Base-by-base conservation (phyloP, 1,140 invertebrate species). In the Drosophila bocqueti region DNA sequence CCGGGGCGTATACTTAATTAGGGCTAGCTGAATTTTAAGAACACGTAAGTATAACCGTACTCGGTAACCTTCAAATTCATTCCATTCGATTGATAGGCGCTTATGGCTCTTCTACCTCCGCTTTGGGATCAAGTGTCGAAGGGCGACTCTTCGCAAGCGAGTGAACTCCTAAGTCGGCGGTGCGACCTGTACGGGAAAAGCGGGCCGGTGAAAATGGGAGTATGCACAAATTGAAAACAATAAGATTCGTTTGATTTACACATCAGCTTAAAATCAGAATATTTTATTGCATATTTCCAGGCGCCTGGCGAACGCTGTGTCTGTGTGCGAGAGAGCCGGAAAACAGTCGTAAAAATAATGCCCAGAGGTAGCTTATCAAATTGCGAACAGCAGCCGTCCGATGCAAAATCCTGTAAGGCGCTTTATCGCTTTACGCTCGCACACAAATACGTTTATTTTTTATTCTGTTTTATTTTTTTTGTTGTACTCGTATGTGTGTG, bases 341-440 rank as follows among this genome's bases (percentile, higher is more conserved):
- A 73, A 73, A 80, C 63, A 77, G 85, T 89, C 84, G 85, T 90
- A 87, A 87, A 86, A 87, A 90, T 87, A 90, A 84, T 87, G 84
- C 85, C 85, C 66, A 79, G 68, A 90, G 81, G 82, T 78, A 89
- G 84, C 81, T 87, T 87, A 87, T 87, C 84, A 87, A 87, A 87
- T 87, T 81, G 81, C 85, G 79, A 87, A 81, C 84, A 73, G 76
- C 78, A 87, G 85, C 80, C 57, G 83, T 79, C 83, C 84, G 64
- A 87, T 80, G 81, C 81, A 90, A 74, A 87, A 87, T 87, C 84
- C 84, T 84, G 85, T 87, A 90, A 87, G 84, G 84, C 83, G 83
- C 83, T 87, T 87, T 87, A 87, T 87, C 83, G 83, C 65, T 83
- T 89, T 83, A 55, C 81, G 73, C 67, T 54, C 83, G 61, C 79